Conservation (phyloP, 2,113 vertebrate species). For the Mobula hypostoma region DNA sequence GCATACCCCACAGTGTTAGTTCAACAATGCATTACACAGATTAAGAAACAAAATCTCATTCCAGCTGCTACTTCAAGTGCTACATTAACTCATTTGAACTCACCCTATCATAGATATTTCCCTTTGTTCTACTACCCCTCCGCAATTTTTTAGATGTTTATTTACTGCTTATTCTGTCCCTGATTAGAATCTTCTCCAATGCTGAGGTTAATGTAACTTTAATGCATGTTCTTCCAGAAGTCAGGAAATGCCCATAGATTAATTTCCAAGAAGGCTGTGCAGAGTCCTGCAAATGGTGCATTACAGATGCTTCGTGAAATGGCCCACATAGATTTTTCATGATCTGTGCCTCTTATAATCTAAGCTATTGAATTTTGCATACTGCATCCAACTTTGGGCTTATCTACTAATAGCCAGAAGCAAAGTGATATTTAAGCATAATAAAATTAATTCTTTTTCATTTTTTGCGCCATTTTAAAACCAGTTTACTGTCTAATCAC, state of each 20-base stretch:
- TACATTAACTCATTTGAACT: no score
- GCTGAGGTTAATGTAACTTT: neutral
- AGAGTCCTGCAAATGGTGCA: neutral
- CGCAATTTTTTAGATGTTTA: no score
- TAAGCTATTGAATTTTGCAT: neutral
- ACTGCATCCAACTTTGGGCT: neutral
- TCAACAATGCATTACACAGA: no score
- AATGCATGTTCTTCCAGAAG: neutral
- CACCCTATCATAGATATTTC: no score
- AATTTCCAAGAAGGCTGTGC: neutral
- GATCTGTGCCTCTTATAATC: neutral
- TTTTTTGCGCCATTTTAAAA: neutral
- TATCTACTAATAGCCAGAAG: neutral
- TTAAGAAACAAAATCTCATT: no score
- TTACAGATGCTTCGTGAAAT: neutral
- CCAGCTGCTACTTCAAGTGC: no score
- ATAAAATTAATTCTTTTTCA: constrained; percentile 3
- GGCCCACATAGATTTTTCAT: neutral
- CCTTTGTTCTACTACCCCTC: no score
- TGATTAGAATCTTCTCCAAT: neutral
- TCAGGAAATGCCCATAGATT: neutral
- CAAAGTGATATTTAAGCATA: neutral
- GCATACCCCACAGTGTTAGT: no score
- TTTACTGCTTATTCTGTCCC: neutral
- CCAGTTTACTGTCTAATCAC: neutral